These are phyloP conservation scores for Isurus oxyrinchus DNA, from an alignment of 2,113 vertebrate species.

Conservation along the genomic window DNA sequence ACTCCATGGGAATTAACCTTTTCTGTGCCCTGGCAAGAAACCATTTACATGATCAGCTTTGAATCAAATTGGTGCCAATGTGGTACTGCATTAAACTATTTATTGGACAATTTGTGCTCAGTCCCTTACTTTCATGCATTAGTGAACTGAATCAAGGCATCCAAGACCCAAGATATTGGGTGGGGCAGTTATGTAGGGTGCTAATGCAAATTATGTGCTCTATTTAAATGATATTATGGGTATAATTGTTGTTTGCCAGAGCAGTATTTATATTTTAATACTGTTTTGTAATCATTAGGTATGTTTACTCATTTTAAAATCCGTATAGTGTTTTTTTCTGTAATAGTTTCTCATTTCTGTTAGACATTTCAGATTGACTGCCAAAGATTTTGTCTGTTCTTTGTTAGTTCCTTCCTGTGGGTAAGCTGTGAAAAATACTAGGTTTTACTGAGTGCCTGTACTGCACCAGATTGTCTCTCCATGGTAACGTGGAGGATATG, in stretches of 20 bases:
- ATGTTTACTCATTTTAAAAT: neutral
- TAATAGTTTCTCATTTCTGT: neutral
- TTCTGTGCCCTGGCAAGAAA: neutral
- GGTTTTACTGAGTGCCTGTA: neutral
- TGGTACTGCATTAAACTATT: neutral
- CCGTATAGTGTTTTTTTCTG: neutral
- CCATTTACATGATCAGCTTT: neutral
- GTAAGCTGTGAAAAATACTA: neutral
- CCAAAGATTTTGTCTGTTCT: neutral
- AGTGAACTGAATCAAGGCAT: neutral
- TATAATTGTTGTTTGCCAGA: neutral
- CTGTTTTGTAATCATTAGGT: neutral
- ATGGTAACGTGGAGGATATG: neutral
- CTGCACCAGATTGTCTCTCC: neutral
- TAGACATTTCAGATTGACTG: neutral
- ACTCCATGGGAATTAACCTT: neutral
- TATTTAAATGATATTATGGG: neutral
- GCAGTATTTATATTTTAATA: neutral
- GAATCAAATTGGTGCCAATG: neutral
- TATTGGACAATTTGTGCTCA: neutral
- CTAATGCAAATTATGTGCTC: neutral
- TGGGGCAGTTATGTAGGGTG: neutral
- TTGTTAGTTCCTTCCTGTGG: slow-evolving; percentile 11
- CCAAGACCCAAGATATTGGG: neutral
- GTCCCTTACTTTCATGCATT: neutral